Evolutionary conservation across 2,888 invertebrate genomes (phyloP), one percentile per base, ranked within the genome.

Genomic region (Raillietiella orientalis): DNA sequence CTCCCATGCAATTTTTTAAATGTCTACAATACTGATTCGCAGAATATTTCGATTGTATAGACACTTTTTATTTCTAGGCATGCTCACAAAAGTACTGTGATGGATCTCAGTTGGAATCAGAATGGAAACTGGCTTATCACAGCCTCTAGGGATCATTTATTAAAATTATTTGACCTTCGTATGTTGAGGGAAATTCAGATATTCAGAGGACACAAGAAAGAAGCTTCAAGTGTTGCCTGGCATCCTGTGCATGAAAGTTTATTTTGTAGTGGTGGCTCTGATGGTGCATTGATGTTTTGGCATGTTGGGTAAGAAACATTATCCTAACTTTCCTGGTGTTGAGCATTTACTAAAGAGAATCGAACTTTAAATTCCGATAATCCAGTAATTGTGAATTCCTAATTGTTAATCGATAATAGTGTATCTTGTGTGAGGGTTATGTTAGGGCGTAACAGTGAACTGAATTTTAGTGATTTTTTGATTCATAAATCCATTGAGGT

Each of bases 81-180:
- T 49, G 93, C 93, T 22, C 96, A 99, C 49, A 99, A 99, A 51
- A 84, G 82, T 28, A 93, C 96, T 15, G 96, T 96, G 9, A 93
- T 93, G 87, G 87, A 93, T 46, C 59, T 93, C 14, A 77, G 84
- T 47, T 99, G 96, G 93, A 99, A 99, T 50, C 66, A 69, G 26
- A 99, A 99, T 55, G 96, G 96, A 3, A 93, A 96, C 47, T 96
- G 96, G 96, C 53, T 99, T 27, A 66, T 93, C 28, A 90, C 90
- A n/a, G 90, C 90, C 1, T 90, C 90, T 3, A 55, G 93, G 33
- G 93, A 96, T 50, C 93, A 93, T 50, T 56, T 96, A 33, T 57
- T 96, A 22, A 99, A 99, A 48, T 49, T 99, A 29, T 99, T 96
- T 52, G 96, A 99, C 48, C 64, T 99, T 36, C 60, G 96, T 31